phyloP scores from a whole-genome alignment of 2,888 invertebrate genomes.

The Apamea anceps region DNA sequence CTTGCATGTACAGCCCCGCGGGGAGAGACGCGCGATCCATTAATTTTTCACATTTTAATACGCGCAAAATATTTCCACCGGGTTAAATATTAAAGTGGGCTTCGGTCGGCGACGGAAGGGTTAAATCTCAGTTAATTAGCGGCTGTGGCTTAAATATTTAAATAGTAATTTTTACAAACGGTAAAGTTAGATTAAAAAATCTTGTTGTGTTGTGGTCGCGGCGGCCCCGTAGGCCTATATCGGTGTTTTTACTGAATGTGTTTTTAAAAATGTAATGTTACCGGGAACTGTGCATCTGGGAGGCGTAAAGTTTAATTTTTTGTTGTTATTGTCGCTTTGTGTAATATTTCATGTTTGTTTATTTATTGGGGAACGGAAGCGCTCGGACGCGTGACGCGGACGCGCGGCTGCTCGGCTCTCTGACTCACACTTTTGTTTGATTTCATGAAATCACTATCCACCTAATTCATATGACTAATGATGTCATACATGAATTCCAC shows the following conservation, averaged over 20 bases:
- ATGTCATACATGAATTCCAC: slow-evolving; percentile 55
- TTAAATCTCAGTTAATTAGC: slow-evolving; percentile 90
- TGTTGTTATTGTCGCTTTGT: slow-evolving; percentile 83
- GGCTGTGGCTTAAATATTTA: slow-evolving; percentile 88
- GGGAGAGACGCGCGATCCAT: slow-evolving; percentile 79
- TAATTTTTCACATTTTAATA: slow-evolving; percentile 90
- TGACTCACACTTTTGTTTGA: slow-evolving; percentile 80
- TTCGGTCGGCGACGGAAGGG: slow-evolving; percentile 89
- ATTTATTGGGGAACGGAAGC: slow-evolving; percentile 78
- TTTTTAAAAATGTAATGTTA: slow-evolving; percentile 89
- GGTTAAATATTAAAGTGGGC: slow-evolving; percentile 88
- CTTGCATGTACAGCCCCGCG: slow-evolving; percentile 64
- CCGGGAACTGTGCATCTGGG: slow-evolving; percentile 83
- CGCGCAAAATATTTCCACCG: slow-evolving; percentile 89
- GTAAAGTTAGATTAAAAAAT: slow-evolving; percentile 90
- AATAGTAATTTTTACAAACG: slow-evolving; percentile 91
- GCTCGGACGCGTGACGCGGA: slow-evolving; percentile 66
- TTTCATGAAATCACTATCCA: slow-evolving; percentile 76
- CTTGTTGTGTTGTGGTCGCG: slow-evolving; percentile 81
- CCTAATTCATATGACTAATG: slow-evolving; percentile 64
- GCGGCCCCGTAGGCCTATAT: slow-evolving; percentile 87
- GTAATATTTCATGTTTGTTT: slow-evolving; percentile 87
- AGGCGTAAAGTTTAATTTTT: slow-evolving; percentile 86
- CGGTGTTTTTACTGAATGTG: slow-evolving; percentile 80
- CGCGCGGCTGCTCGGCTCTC: slow-evolving; percentile 52